Base-by-base conservation (phyloP, 2,888 invertebrate genomes). In the Entomobrya multifasciata region DNA sequence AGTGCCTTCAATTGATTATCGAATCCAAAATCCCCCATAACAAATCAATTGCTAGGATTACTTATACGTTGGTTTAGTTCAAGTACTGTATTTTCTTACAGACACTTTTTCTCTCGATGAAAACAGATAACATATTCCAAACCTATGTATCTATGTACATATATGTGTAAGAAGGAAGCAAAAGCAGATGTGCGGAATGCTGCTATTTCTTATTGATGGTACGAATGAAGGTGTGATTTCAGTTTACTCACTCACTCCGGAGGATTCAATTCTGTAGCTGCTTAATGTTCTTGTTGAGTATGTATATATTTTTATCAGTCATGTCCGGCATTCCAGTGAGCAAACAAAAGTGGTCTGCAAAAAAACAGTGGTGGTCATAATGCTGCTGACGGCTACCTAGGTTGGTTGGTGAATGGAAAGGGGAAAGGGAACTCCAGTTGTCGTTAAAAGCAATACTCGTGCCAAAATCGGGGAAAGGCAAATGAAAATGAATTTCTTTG, bases 391-490 rank as follows among this genome's bases (percentile, higher is more conserved):
- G 72, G n/a, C 72, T 49, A 49, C 49, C 72, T 49, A 11, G 49
- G 6, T 20, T 10, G 13, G 57, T 57, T 57, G 22, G 25, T n/a
- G n/a, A n/a, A 20, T 57, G 57, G 20, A 25, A 57, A 57, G n/a
- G 36, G n/a, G n/a, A n/a, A n/a, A n/a, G n/a, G n/a, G n/a, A n/a
- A n/a, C n/a, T n/a, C n/a, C n/a, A n/a, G n/a, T n/a, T n/a, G n/a
- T n/a, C n/a, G n/a, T n/a, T n/a, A n/a, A 30, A 57, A 76, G 76
- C 55, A 76, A 41, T 76, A 57, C 55, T 41, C 55, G 55, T 76
- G 76, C 76, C 55, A 74, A 76, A 76, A 76, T 76, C 41, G 76
- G 36, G n/a, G 30, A 76, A 76, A 36, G 55, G 30, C 76, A 41
- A 36, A 41, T 76, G 76, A 57, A 72, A 72, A 72, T 72, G 72